Evolutionary conservation across 2,113 vertebrate species (phyloP), one percentile per base, ranked within the genome.

Genomic region (Pelodiscus sinensis): DNA sequence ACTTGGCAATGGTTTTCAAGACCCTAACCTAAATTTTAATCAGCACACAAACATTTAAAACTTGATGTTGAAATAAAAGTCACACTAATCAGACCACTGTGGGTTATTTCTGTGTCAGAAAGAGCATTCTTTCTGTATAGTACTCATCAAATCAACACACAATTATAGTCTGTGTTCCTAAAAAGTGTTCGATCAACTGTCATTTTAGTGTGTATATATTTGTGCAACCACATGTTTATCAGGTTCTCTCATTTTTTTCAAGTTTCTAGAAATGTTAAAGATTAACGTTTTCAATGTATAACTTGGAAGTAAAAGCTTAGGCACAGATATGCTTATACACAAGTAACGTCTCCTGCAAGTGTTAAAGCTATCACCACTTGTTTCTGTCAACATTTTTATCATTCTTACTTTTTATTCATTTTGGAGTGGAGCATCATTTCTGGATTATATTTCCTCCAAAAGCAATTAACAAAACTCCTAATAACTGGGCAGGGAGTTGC

Each of bases 71-170:
- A 25, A 81, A 94, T 6, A 90, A 93, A 91, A 90, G 89, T 91
- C 88, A 94, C 90, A 73, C 75, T 86, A 94, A 95, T 56, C 57
- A 93, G 35, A 86, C 92, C 80, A 91, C 73, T 89, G 95, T 88
- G 90, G 96, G 90, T 94, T 91, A 92, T 90, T 93, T 88, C 88
- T 90, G 92, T 93, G 90, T 86, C 92, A 96, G 85, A 44, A 75
- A 95, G 77, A 95, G 92, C 90, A 94, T 87, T 55, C 75, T 94
- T 81, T 90, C 57, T 94, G 81, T 73, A 84, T 22, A 96, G 85
- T 80, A 92, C 88, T 92, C 95, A 95, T 93, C 81, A 85, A 60
- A 35, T 84, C 96, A 94, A 94, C 92, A 96, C 2, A 88, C 24
- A 81, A 97, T 97, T 93, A 92, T 56, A 92, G 85, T 80, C 85